A percentile compares a stretch with the other conserved stretches of the same genome.
Evolutionary conservation across 2,888 invertebrate species (phyloP).

Genomic region (Xanthorhoe designata): DNA sequence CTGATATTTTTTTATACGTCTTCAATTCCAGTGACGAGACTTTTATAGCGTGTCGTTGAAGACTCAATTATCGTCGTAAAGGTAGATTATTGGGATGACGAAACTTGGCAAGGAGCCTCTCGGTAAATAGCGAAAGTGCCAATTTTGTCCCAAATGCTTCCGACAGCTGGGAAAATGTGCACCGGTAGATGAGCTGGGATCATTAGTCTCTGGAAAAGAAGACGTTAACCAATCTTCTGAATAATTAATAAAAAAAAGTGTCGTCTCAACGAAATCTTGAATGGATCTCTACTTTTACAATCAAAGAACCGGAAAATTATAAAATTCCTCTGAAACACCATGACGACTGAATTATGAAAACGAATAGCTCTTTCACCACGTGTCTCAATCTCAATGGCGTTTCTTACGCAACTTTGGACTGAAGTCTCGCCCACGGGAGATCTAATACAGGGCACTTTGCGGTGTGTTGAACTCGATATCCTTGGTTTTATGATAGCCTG

Average conservation of each 20-base stretch:
- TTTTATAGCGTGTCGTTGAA: conserved; percentile 47
- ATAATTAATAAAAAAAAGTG: conserved; percentile 1
- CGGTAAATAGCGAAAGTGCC: conserved; percentile 44
- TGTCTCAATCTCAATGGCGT: conserved; percentile 35
- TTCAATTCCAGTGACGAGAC: conserved; percentile 54
- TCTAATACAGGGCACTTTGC: conserved; percentile 39
- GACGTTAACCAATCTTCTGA: conserved; percentile 7
- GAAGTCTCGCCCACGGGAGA: conserved; percentile 41
- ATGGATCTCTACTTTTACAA: conserved; percentile 23
- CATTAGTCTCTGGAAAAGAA: conserved; percentile 33
- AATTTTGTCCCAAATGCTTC: conserved; percentile 42
- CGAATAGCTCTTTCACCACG: conserved; percentile 39
- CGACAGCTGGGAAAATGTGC: conserved; percentile 29
- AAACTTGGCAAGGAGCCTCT: conserved; percentile 43
- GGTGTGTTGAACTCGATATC: conserved; percentile 46
- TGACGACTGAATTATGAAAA: conserved; percentile 38
- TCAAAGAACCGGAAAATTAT: conserved; percentile 29
- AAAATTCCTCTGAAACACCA: conserved; percentile 25
- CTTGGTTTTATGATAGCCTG: conserved; percentile 43
- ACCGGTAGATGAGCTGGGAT: conserved; percentile 34
- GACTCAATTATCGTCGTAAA: conserved; percentile 39
- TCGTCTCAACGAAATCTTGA: conserved; percentile 25
- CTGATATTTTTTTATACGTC: conserved; percentile 51
- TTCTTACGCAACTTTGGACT: conserved; percentile 43
- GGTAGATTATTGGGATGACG: conserved; percentile 38